Evolutionary conservation across 2,113 vertebrate species (phyloP).

Genomic region (Cichladusa arquata): DNA sequence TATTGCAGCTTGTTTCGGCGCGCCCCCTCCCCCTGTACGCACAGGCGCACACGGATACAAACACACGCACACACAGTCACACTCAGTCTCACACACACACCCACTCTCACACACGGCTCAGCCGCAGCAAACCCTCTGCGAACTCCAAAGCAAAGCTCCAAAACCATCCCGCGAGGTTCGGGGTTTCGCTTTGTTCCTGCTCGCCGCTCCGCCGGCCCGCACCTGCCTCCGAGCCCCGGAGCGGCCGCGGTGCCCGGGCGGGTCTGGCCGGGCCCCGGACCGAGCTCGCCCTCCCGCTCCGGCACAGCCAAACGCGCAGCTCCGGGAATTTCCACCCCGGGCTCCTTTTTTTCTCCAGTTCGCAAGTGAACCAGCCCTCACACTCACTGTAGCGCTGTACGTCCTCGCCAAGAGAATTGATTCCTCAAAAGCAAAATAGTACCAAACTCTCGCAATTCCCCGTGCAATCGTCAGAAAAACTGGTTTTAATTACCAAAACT

Average conservation of each 20-base stretch:
- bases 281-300: neutral
- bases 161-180: neutral
- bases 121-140: neutral
- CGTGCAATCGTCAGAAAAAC: neutral
- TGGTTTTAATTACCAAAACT: slow-evolving; percentile 53
- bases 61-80: neutral
- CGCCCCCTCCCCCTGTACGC: neutral
- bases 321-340: neutral
- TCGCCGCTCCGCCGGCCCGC: neutral
- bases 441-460: slow-evolving; percentile 36
- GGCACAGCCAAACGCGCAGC: neutral
- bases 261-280: neutral
- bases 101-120: neutral
- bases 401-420: slow-evolving; percentile 4
- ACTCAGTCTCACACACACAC: neutral
- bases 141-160: neutral
- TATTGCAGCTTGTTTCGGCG: neutral
- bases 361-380: neutral
- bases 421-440: slow-evolving; percentile 48
- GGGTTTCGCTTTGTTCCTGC: neutral
- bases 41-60: slow-evolving; percentile 7
- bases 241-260: neutral
- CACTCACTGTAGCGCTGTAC: slow-evolving; percentile 8
- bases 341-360: neutral
- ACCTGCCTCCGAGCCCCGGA: neutral